A percentile compares a stretch with the other conserved stretches of the same genome.
These are phyloP conservation scores for Meghimatium bilineatum DNA, from an alignment of 2,888 invertebrate species.

Conservation along the genomic window DNA sequence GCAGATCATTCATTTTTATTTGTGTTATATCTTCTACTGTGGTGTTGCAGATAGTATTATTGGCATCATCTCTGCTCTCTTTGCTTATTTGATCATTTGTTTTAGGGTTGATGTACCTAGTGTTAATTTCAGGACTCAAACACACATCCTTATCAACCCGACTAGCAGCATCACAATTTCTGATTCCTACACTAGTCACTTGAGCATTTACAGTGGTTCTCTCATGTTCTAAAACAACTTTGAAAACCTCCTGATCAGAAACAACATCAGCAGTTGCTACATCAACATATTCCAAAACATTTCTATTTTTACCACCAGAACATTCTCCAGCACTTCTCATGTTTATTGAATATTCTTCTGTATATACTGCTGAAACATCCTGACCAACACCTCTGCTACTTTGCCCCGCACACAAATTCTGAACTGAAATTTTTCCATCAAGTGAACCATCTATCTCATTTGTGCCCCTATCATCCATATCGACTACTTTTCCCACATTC, in stretches of 20 bases:
- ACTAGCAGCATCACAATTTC: not conserved
- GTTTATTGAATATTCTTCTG: not conserved
- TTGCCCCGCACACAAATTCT: not conserved
- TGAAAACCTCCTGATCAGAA: not conserved
- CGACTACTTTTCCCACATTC: not conserved
- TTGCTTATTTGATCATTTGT: not conserved
- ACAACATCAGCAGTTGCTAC: not conserved
- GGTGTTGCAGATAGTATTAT: not conserved
- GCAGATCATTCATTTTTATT: too few species aligned
- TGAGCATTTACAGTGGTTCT: not conserved
- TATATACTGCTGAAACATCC: not conserved
- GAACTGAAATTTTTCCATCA: not conserved
- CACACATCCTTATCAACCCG: not conserved
- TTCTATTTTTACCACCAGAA: not conserved
- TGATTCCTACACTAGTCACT: not conserved
- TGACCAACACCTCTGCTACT: not conserved
- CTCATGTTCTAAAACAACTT: not conserved
- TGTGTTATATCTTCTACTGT: not conserved
- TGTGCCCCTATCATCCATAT: not conserved
- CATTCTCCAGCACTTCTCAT: not conserved
- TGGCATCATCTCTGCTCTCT: not conserved
- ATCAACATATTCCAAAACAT: not conserved
- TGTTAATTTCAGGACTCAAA: not conserved
- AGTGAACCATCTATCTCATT: not conserved
- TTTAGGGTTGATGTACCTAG: not conserved